Conservation (phyloP, 2,797 vertebrate species). For the Hydrolagus colliei region DNA sequence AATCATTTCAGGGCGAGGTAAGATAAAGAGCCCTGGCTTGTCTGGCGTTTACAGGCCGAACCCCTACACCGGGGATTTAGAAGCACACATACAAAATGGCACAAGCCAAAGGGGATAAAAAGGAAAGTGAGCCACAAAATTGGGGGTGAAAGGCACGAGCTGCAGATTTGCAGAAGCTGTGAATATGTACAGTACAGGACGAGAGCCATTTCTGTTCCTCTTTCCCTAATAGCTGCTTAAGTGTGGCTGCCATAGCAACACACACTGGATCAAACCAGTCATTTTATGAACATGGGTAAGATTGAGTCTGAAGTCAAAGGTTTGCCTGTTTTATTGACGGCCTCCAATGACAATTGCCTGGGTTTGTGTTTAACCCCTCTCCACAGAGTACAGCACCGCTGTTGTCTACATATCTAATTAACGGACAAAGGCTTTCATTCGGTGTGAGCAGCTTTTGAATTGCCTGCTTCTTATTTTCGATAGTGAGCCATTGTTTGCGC, state of each 20-base stretch:
- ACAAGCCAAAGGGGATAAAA: too few relatives aligned
- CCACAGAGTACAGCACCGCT: neutral
- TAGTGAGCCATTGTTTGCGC: too few relatives aligned
- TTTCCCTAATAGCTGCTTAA: neutral
- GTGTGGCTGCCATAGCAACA: slow-evolving; percentile 16
- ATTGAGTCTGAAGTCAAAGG: neutral
- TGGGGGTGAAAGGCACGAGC: neutral
- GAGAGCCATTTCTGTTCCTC: neutral
- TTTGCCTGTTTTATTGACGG: neutral
- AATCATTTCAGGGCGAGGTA: too few relatives aligned
- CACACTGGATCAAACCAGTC: slow-evolving; percentile 15
- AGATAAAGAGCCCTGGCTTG: too few relatives aligned
- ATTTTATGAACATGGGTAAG: slow-evolving; percentile 12
- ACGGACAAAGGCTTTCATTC: too few relatives aligned
- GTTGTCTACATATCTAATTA: too few relatives aligned
- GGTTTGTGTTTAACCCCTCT: neutral
- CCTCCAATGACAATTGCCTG: neutral
- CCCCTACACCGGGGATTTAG: too few relatives aligned
- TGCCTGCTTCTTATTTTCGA: too few relatives aligned
- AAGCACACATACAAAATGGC: too few relatives aligned
- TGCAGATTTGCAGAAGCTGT: neutral
- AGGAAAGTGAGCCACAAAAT: neutral
- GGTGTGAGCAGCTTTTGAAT: too few relatives aligned
- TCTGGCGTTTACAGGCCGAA: too few relatives aligned
- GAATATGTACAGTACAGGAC: neutral